A percentile compares a stretch with the other conserved stretches of the same genome.
Evolutionary conservation across 2,113 vertebrate species (phyloP).

Genomic region (Paedocypris sp.): DNA sequence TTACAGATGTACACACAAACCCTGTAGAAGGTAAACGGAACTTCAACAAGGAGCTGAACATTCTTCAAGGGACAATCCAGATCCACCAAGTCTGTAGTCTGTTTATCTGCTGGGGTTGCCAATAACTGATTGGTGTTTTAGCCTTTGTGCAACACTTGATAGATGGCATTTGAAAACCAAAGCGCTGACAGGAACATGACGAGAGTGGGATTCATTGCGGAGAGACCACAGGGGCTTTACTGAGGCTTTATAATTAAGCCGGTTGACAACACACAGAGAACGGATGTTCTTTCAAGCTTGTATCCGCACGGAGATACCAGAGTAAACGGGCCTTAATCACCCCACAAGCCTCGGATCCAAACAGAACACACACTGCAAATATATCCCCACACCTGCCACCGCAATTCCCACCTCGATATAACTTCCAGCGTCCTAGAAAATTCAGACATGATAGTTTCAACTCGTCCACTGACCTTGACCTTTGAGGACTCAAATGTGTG

Average conservation of each 20-base stretch:
- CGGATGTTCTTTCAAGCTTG: constrained; percentile 25
- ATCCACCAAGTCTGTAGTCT: neutral
- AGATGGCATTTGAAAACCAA: neutral
- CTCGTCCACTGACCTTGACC: too few species aligned
- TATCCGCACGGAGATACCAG: constrained; percentile 36
- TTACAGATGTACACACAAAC: too few species aligned
- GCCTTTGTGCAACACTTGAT: neutral
- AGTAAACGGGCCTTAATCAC: constrained; percentile 44
- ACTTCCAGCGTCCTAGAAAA: too few species aligned
- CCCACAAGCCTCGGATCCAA: constrained; percentile 35
- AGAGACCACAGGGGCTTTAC: constrained; percentile 34
- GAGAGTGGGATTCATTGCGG: neutral
- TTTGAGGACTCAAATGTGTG: too few species aligned
- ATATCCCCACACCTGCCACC: neutral
- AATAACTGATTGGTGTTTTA: neutral
- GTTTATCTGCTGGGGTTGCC: neutral
- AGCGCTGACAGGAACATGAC: neutral
- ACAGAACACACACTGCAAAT: constrained; percentile 30
- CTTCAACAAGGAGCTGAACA: too few species aligned
- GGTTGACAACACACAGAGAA: constrained; percentile 33
- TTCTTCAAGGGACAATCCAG: too few species aligned
- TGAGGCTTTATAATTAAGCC: constrained; percentile 41
- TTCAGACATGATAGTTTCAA: too few species aligned
- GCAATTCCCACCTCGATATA: constrained; percentile 17
- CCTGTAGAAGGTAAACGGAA: too few species aligned